Evolutionary conservation across 1,140 invertebrate genomes (phyloP), one percentile per base, ranked within the genome.

Genomic region (Zaprionus capensis): DNA sequence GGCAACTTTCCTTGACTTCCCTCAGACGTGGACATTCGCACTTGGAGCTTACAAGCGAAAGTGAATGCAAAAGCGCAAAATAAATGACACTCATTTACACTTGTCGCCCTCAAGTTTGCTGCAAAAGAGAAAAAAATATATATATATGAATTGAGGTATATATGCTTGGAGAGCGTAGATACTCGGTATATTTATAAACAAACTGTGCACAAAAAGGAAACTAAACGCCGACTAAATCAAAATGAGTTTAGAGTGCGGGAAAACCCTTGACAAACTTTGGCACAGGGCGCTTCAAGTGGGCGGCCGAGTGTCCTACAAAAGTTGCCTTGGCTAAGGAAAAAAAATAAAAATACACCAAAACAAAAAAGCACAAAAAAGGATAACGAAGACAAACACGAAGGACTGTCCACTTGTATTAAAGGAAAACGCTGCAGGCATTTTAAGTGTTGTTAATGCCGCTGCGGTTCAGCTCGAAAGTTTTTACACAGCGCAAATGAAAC

Each of bases 361-460:
- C 63, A 49, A 34, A 71, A 66, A 67, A 34, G 49, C 36, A 76
- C 46, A 72, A 44, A 77, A 66, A 63, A 20, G 46, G 5, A 56
- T 38, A 58, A 38, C 62, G 59, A 46, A 66, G 53, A 46, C 57
- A 66, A 71, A 64, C 58, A 73, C 51, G 53, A 38, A 68, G 84
- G 80, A 88, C 80, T 83, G 81, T 87, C 83, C 84, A 84, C 81
- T 87, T 81, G 84, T 84, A 81, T 87, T 87, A 87, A 87, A 81
- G 84, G 71, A 87, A 87, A 87, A 87, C 84, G 84, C 84, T 74
- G 84, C 84, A 87, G 84, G 84, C 84, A 87, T 87, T 87, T 87
- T 87, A 87, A 87, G 84, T 87, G 84, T 88, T 87, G 84, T 87
- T 87, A 87, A 87, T 81, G 84, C 81, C 68, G 55, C 72, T 81